Base-by-base conservation (phyloP, 2,797 vertebrate species). In the Kryptolebias ocellatus region DNA sequence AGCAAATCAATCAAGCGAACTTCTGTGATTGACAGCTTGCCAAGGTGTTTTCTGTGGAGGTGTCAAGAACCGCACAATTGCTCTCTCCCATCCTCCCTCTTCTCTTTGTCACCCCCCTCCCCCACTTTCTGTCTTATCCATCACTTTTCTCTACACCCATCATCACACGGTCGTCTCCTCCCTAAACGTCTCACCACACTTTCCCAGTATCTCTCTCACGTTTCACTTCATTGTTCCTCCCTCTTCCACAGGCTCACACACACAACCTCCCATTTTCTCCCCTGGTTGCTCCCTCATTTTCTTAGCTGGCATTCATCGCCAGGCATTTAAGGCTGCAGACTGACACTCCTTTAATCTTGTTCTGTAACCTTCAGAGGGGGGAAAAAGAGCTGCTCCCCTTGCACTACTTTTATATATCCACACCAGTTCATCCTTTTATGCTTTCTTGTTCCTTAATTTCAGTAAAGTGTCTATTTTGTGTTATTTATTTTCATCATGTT, bases 41-140 rank as follows among this genome's bases (percentile, higher is more conserved):
- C 90, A 89, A 89, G 89, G 84, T 89, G 90, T 92, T 93, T 93
- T 93, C 88, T 92, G 88, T 92, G 88, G 74, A 91, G 87, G 92
- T 94, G 93, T 93, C 94, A 94, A 89, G 87, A 88, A 85, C 86
- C 70, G 86, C 85, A 92, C 92, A 91, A 93, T 92, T 90, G 87
- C 88, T 83, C 86, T 89, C 87, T 70, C 76, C 78, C 55, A 31
- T 84, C 67, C 78, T 76, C 57, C 46, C 64, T 76, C 71, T 51
- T 76, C 84, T 75, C 85, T 81, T 71, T 83, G 60, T 57, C 62
- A 59, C 63, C 61, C 45, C 64, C 24, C 47, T 29, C 31, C 20
- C 51, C 69, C 67, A 67, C 75, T 72, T 76, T 72, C 83, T 69
- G 70, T 90, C 89, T 89, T 89, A 91, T 91, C 92, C 91, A 92